Percentiles rank a stretch among this genome's conserved stretches.
phyloP scores from a whole-genome alignment of 2,113 vertebrate genomes.

The Oncorhynchus tshawytscha region DNA sequence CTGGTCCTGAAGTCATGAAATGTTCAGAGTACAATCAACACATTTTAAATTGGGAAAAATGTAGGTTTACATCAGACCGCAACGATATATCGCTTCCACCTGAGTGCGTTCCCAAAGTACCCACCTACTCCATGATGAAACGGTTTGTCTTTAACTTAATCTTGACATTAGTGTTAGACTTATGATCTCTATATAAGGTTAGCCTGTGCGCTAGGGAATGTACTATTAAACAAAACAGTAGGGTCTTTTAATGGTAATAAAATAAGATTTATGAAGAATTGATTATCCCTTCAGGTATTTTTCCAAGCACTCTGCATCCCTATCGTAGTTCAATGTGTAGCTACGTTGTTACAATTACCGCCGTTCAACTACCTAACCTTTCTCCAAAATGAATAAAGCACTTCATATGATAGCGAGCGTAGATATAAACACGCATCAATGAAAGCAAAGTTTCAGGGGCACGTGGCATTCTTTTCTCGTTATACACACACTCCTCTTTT shows the following conservation, averaged over 20 bases:
- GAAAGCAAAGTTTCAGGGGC: not conserved
- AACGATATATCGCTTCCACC: not conserved
- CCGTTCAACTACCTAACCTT: not conserved
- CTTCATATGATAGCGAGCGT: not conserved
- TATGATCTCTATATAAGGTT: conserved; percentile 22
- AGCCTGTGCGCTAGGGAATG: conserved; percentile 9
- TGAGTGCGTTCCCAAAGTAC: conserved; percentile 4
- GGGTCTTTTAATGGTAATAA: not conserved
- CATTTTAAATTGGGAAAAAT: no score
- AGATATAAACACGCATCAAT: not conserved
- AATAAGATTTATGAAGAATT: conserved; percentile 3
- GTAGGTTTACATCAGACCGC: no score
- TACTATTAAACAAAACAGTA: conserved; percentile 14
- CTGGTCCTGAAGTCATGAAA: no score
- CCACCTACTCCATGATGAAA: conserved; percentile 22
- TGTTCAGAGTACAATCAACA: no score
- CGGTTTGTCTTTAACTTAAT: conserved; percentile 14
- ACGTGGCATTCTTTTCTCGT: not conserved
- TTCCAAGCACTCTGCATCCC: not conserved
- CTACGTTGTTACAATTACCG: not conserved
- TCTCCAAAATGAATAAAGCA: not conserved
- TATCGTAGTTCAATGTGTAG: not conserved
- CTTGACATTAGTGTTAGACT: conserved; percentile 29
- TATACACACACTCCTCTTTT: not conserved
- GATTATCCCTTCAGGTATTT: conserved; percentile 1